phyloP scores from a whole-genome alignment of 2,797 vertebrate species.

The Sylvia borin region DNA sequence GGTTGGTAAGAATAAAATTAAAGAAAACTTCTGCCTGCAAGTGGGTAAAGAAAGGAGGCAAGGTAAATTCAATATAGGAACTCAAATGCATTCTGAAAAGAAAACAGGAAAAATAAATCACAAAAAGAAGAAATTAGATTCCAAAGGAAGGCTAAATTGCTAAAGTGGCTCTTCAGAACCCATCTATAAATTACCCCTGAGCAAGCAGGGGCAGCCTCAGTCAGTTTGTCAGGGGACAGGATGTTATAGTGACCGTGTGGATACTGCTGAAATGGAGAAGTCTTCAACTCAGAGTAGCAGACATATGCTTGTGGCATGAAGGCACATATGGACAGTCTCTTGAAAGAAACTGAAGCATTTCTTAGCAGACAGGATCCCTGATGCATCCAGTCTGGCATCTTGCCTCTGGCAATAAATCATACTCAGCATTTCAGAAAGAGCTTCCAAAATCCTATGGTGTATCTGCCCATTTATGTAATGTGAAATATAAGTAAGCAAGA shows the following conservation, averaged over 20 bases:
- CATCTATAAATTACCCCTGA: neutral
- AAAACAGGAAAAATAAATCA: neutral
- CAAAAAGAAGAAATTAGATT: neutral
- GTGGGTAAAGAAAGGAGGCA: neutral
- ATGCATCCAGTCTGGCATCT: constrained; percentile 31
- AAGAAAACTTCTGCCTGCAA: neutral
- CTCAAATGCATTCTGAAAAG: neutral
- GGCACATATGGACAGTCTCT: neutral
- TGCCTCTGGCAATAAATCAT: constrained; percentile 33
- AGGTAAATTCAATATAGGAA: neutral
- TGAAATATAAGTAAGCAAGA: neutral
- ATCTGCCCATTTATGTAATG: neutral
- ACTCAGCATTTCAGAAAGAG: neutral
- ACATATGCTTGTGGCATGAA: neutral
- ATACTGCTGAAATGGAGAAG: neutral
- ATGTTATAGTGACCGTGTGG: neutral
- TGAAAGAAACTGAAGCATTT: neutral
- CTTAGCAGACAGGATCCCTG: constrained; percentile 20
- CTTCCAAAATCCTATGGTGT: neutral
- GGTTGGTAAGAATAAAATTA: neutral
- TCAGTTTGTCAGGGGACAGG: neutral
- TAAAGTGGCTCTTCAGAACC: neutral
- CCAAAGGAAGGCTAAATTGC: neutral
- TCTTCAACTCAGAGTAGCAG: neutral
- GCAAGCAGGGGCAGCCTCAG: neutral